Percentiles rank a stretch among this genome's conserved stretches.
Conservation (phyloP, 2,888 invertebrate genomes). For the Apoda limacodes region DNA sequence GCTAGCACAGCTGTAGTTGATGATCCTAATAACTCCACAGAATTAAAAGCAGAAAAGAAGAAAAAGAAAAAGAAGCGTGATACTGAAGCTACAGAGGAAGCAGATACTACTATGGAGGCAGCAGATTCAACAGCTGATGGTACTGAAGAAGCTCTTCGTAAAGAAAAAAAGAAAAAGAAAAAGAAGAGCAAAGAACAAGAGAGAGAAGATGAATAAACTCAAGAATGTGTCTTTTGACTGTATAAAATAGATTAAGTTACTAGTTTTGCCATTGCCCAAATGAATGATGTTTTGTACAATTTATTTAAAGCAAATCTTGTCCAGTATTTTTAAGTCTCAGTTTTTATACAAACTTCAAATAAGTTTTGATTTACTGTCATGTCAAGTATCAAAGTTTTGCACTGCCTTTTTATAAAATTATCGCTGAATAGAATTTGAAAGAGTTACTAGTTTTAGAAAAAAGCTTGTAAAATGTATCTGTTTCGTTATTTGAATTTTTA, state of each 20-base stretch:
- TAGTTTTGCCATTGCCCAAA: not conserved
- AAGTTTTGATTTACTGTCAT: too few relatives aligned
- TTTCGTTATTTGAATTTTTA: too few relatives aligned
- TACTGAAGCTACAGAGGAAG: slow-evolving; percentile 44
- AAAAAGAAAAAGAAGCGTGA: slow-evolving; percentile 76
- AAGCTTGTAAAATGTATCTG: too few relatives aligned
- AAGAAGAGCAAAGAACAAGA: slow-evolving; percentile 79
- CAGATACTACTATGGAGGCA: slow-evolving; percentile 42
- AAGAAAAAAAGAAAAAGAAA: slow-evolving; percentile 83
- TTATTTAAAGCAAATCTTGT: too few relatives aligned
- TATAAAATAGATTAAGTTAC: too few relatives aligned
- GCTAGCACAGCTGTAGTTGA: slow-evolving; percentile 64
- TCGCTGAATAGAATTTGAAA: too few relatives aligned
- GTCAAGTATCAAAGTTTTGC: too few relatives aligned
- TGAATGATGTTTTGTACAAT: too few relatives aligned
- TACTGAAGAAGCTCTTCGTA: slow-evolving; percentile 52
- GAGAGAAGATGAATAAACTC: slow-evolving; percentile 43
- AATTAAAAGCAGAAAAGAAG: slow-evolving; percentile 67
- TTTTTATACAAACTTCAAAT: too few relatives aligned
- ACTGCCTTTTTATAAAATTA: too few relatives aligned
- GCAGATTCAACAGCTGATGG: slow-evolving; percentile 44
- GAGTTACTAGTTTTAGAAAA: too few relatives aligned
- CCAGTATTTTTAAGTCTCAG: too few relatives aligned
- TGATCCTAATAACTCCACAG: slow-evolving; percentile 47
- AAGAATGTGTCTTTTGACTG: slow-evolving; percentile 19